These are phyloP conservation scores for Panagrolaimus sp. DNA, from an alignment of 1,140 invertebrate species.

Conservation along the genomic window DNA sequence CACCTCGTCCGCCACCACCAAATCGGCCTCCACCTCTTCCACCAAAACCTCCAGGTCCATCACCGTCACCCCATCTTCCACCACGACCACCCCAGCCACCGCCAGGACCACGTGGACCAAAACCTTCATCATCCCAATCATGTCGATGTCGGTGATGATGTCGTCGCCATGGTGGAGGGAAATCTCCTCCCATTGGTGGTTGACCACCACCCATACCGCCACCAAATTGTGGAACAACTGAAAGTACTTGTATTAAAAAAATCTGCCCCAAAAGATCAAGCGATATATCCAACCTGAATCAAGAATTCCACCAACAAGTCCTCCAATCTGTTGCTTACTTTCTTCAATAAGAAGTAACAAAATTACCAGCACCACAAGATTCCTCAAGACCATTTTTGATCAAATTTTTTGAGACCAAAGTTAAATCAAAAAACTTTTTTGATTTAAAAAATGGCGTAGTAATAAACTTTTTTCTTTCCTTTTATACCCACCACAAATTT, in stretches of 20 bases:
- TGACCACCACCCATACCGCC: too few species aligned
- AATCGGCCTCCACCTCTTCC: background rate
- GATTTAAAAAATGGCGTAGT: too few species aligned
- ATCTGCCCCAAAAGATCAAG: background rate
- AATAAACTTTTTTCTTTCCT: too few species aligned
- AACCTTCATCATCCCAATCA: background rate
- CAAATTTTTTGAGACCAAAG: too few species aligned
- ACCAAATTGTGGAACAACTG: background rate
- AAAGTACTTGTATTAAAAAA: background rate
- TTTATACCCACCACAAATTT: too few species aligned
- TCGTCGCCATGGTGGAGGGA: background rate
- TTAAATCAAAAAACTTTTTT: too few species aligned
- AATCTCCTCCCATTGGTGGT: background rate
- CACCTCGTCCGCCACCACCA: background rate
- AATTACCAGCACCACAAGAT: background rate
- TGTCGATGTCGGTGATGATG: background rate
- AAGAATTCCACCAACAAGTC: constrained; percentile 9
- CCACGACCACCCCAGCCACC: background rate
- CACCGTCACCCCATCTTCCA: too few species aligned
- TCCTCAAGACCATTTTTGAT: too few species aligned
- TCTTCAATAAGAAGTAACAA: background rate
- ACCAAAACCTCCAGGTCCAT: background rate
- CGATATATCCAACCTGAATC: background rate
- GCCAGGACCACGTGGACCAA: background rate
- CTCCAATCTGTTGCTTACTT: background rate